Evolutionary conservation across 2,113 vertebrate species (phyloP).

Genomic region (Chrysemys picta): DNA sequence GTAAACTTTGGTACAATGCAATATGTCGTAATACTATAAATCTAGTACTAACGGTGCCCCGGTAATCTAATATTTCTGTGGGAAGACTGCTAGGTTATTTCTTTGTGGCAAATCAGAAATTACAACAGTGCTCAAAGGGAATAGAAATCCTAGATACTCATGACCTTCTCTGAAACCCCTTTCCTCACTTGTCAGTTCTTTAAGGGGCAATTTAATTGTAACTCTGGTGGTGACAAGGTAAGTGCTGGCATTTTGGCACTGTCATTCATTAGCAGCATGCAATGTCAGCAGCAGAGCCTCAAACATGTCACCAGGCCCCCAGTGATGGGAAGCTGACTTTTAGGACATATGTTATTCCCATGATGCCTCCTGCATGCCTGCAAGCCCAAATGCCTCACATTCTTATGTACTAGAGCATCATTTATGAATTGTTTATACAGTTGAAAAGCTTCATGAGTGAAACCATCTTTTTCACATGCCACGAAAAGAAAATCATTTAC

Average conservation of each 20-base stretch:
- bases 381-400: conserved; percentile 45
- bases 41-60: conserved; percentile 50
- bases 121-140: conserved; percentile 80
- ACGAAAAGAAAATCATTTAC: not conserved
- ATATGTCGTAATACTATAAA: conserved; percentile 48
- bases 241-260: conserved; percentile 80
- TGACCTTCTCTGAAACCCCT: conserved; percentile 88
- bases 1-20: conserved; percentile 37
- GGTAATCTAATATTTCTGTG: conserved; percentile 81
- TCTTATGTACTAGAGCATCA: not conserved
- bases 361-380: conserved; percentile 39
- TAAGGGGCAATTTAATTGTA: conserved; percentile 81
- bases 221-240: conserved; percentile 80
- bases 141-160: conserved; percentile 81
- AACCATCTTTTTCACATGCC: not conserved
- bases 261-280: conserved; percentile 78
- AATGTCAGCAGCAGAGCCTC: conserved; percentile 73
- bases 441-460: conserved; percentile 14
- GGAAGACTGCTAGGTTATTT: conserved; percentile 74
- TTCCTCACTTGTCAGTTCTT: conserved; percentile 84
- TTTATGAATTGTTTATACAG: conserved; percentile 27
- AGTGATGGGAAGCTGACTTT: conserved; percentile 62
- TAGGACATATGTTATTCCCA: conserved; percentile 47
- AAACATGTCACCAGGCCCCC: conserved; percentile 70
- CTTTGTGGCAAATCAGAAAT: conserved; percentile 80